Percentiles rank a stretch among this genome's conserved stretches.
These are phyloP conservation scores for Bradypus variegatus DNA, from an alignment of 2,797 vertebrate species.

Conservation along the genomic window DNA sequence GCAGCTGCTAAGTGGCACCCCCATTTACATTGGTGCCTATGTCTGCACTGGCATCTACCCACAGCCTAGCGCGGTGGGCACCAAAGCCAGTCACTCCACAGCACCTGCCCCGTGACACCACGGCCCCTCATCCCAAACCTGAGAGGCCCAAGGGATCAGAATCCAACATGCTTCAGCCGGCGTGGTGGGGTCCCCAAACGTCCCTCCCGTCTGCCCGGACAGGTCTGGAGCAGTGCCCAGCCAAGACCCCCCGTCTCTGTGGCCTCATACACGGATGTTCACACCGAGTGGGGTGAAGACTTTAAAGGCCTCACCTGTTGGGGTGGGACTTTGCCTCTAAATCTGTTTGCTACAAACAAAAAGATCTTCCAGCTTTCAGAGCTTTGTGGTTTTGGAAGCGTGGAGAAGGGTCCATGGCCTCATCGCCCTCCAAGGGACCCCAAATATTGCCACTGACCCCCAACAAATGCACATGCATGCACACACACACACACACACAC, in stretches of 20 bases:
- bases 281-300: neutral
- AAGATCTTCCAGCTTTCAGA: neutral
- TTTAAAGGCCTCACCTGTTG: neutral
- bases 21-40: too few relatives aligned
- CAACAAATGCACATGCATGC: neutral
- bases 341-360: neutral
- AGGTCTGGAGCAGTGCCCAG: too few relatives aligned
- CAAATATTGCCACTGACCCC: neutral
- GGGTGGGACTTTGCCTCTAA: neutral
- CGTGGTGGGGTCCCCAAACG: too few relatives aligned
- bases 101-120: too few relatives aligned
- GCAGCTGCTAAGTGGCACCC: too few relatives aligned
- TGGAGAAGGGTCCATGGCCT: neutral
- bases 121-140: too few relatives aligned
- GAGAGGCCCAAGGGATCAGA: too few relatives aligned
- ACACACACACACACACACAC: fast-evolving
- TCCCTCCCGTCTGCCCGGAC: too few relatives aligned
- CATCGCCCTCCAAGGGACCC: neutral
- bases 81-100: too few relatives aligned
- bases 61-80: too few relatives aligned
- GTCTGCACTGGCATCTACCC: too few relatives aligned
- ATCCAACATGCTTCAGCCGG: too few relatives aligned
- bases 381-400: neutral
- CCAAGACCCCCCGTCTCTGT: neutral
- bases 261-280: neutral